Evolutionary conservation across 1,140 invertebrate species (phyloP), one percentile per base, ranked within the genome.

Genomic region (Apis dorsata): DNA sequence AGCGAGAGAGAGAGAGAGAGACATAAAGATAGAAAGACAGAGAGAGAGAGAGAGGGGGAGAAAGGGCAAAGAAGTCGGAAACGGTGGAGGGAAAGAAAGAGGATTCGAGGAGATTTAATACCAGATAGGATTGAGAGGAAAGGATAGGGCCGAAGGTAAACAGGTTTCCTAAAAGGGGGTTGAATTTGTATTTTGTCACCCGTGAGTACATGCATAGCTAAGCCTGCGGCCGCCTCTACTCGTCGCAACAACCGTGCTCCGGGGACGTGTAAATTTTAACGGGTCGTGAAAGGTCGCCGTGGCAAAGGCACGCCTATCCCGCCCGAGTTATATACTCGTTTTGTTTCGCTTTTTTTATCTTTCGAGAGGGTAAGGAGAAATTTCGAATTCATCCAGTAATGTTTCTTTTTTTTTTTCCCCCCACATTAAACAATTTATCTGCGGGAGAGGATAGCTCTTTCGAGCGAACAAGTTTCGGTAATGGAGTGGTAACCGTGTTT

Each of bases 71-170:
- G 72, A 84, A 81, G 60, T 55, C 69, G 77, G 74, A 88, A 85
- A 84, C 87, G 85, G 73, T 76, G 53, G 69, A 57, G 44, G 77
- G 60, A 66, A 83, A 85, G 73, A 88, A 90, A 89, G 79, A 80
- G 80, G 85, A 88, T 92, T 92, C 89, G 88, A 88, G 87, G 84
- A 91, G 92, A 93, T 93, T 92, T 93, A 92, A 93, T 93, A 93
- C 79, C 85, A 93, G 92, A 93, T 93, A 93, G 85, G 91, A 93
- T 93, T 92, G 91, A 92, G 71, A 84, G 77, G 78, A 72, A 73
- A 85, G 71, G 62, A 76, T 74, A 79, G 87, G 86, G 72, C 86
- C 86, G 86, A 86, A 83, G 88, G 91, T 92, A 92, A 91, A 93
- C 89, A 92, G 81, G 73, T 81, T 28, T 66, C 44, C 66, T 85